Evolutionary conservation across 1,140 invertebrate species (phyloP).

Genomic region (Drosophila hydei): DNA sequence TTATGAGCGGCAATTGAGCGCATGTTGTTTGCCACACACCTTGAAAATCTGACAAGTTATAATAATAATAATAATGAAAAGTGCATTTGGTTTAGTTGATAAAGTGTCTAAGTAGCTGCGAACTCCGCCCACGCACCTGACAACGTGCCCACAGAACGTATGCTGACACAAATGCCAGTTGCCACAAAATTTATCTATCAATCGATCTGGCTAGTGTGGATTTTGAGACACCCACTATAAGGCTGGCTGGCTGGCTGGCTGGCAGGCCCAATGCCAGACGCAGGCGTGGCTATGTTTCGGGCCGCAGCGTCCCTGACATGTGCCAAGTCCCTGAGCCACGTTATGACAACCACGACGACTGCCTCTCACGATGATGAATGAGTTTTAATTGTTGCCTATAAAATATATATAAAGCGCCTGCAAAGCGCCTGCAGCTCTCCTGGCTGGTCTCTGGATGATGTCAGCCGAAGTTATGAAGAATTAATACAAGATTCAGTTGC

Average conservation of each 20-base stretch:
- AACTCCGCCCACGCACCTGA: constrained; percentile 70
- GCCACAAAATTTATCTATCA: constrained; percentile 76
- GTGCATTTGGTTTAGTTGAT: constrained; percentile 52
- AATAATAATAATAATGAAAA: constrained; percentile 24
- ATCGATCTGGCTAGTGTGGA: constrained; percentile 67
- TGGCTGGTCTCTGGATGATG: constrained; percentile 57
- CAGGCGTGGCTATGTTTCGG: constrained; percentile 56
- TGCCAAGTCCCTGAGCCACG: constrained; percentile 52
- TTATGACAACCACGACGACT: constrained; percentile 66
- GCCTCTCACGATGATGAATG: constrained; percentile 75
- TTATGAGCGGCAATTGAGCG: constrained; percentile 32
- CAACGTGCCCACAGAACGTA: constrained; percentile 33
- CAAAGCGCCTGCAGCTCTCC: constrained; percentile 42
- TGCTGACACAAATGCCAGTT: constrained; percentile 73
- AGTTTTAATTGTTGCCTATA: constrained; percentile 80
- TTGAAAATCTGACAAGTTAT: constrained; percentile 46
- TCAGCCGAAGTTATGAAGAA: constrained; percentile 73
- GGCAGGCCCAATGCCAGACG: constrained; percentile 61
- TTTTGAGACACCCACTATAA: constrained; percentile 62
- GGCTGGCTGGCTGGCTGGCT: background rate
- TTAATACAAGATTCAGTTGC: constrained; percentile 52
- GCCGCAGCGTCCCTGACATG: constrained; percentile 62
- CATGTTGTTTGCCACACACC: constrained; percentile 60
- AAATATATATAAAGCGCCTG: constrained; percentile 53
- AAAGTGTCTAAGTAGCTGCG: constrained; percentile 76